Evolutionary conservation across 2,797 vertebrate species (phyloP).

Genomic region (Amphiprion clarkii): DNA sequence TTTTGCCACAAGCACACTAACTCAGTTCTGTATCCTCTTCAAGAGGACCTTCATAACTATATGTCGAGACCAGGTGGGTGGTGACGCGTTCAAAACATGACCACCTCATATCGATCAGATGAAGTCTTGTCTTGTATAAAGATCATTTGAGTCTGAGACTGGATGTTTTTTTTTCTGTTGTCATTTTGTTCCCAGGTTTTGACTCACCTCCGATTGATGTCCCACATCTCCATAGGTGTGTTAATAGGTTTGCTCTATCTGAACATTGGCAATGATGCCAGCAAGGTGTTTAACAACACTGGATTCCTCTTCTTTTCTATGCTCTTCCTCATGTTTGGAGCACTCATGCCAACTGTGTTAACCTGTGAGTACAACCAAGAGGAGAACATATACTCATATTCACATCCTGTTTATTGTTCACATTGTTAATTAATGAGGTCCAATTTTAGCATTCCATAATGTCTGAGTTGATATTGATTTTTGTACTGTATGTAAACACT

Average conservation of each 20-base stretch:
- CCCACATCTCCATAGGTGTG: constrained; percentile 93
- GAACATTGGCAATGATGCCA: constrained; percentile 95
- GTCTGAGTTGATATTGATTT: background rate
- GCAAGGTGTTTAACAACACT: constrained; percentile 93
- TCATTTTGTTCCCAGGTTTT: constrained; percentile 85
- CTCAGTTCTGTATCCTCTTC: constrained; percentile 96
- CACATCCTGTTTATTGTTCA: background rate
- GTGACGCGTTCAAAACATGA: background rate
- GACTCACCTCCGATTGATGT: constrained; percentile 93
- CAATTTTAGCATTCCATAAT: background rate
- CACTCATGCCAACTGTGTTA: constrained; percentile 94
- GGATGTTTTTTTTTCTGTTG: background rate
- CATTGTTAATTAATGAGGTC: background rate
- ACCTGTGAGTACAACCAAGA: constrained; percentile 87
- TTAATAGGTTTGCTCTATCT: constrained; percentile 96
- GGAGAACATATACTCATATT: background rate
- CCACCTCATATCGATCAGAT: no score
- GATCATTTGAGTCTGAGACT: background rate
- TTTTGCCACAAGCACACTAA: constrained; percentile 92
- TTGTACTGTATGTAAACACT: constrained; percentile 15
- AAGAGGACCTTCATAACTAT: constrained; percentile 93
- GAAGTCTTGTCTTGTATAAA: background rate
- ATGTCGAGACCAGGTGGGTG: constrained; percentile 91
- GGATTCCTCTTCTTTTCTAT: constrained; percentile 98
- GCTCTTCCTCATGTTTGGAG: constrained; percentile 96